Percentiles rank a stretch among this genome's conserved stretches.
Conservation (phyloP, 2,113 vertebrate genomes). For the Balaenoptera acutorostrata region DNA sequence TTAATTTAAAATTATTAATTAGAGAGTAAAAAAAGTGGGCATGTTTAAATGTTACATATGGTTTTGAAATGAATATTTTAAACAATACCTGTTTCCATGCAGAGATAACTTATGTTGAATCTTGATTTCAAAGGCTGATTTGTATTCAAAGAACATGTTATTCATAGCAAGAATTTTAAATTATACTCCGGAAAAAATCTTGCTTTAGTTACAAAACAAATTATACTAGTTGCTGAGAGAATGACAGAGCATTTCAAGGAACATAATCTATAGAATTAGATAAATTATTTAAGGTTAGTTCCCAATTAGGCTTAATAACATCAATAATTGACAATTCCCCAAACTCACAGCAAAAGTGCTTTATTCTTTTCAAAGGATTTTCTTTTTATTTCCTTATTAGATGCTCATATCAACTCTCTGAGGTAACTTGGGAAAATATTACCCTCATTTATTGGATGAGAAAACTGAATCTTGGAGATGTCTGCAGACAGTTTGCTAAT, state of each 20-base stretch:
- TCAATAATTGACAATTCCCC: slow-evolving; percentile 65
- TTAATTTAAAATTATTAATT: background rate
- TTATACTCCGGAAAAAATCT: slow-evolving; percentile 12
- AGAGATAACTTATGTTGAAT: background rate
- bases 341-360: slow-evolving; percentile 20
- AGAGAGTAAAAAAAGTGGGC: background rate
- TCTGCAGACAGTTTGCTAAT: background rate
- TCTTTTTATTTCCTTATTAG: slow-evolving; percentile 20
- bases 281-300: slow-evolving; percentile 63
- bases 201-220: slow-evolving; percentile 48
- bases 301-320: slow-evolving; percentile 59
- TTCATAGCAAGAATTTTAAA: slow-evolving; percentile 51
- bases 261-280: slow-evolving; percentile 54
- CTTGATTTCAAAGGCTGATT: slow-evolving; percentile 33
- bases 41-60: background rate
- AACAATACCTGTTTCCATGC: background rate
- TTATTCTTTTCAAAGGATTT: slow-evolving; percentile 52
- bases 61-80: slow-evolving; percentile 32
- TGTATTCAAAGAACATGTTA: slow-evolving; percentile 36
- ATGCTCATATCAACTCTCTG: background rate
- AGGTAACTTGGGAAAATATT: background rate
- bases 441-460: background rate
- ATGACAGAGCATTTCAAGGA: slow-evolving; percentile 10
- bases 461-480: background rate
- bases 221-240: slow-evolving; percentile 7